These are phyloP conservation scores for Neoascia interrupta DNA, from an alignment of 2,888 invertebrate species.

Conservation along the genomic window DNA sequence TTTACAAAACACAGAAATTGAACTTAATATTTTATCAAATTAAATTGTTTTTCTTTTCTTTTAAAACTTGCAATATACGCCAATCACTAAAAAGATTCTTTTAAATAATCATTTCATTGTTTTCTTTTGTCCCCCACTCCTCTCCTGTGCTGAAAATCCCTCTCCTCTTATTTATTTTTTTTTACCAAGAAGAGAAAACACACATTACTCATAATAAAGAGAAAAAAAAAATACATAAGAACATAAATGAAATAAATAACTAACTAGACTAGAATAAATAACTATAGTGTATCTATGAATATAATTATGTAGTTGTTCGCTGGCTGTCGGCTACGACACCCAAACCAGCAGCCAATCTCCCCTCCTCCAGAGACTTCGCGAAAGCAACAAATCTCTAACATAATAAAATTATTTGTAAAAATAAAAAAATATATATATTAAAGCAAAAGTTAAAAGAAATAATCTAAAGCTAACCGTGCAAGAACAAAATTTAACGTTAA, in stretches of 20 bases:
- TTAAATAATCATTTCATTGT: not conserved
- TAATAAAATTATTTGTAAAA: constrained; percentile 59
- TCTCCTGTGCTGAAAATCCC: constrained; percentile 7
- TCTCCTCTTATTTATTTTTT: constrained; percentile 46
- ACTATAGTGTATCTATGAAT: constrained; percentile 59
- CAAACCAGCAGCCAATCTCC: constrained; percentile 30
- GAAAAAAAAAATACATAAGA: constrained; percentile 18
- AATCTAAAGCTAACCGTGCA: constrained; percentile 16
- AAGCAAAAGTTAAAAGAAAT: constrained; percentile 25
- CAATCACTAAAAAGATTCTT: constrained; percentile 51
- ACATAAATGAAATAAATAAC: constrained; percentile 48
- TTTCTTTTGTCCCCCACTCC: constrained; percentile 4
- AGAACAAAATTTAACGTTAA: constrained; percentile 24
- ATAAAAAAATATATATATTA: constrained; percentile 15
- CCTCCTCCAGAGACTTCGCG: constrained; percentile 16
- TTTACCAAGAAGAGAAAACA: constrained; percentile 36
- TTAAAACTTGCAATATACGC: constrained; percentile 58
- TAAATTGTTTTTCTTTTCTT: constrained; percentile 24
- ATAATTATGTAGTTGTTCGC: constrained; percentile 46
- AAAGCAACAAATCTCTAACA: constrained; percentile 26
- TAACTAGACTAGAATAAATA: constrained; percentile 62
- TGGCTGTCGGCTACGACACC: constrained; percentile 44
- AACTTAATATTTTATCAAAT: constrained; percentile 37
- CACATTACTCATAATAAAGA: constrained; percentile 47
- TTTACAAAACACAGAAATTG: not conserved